Base-by-base conservation (phyloP, 2,113 vertebrate genomes). In the Daphoenositta chrysoptera region DNA sequence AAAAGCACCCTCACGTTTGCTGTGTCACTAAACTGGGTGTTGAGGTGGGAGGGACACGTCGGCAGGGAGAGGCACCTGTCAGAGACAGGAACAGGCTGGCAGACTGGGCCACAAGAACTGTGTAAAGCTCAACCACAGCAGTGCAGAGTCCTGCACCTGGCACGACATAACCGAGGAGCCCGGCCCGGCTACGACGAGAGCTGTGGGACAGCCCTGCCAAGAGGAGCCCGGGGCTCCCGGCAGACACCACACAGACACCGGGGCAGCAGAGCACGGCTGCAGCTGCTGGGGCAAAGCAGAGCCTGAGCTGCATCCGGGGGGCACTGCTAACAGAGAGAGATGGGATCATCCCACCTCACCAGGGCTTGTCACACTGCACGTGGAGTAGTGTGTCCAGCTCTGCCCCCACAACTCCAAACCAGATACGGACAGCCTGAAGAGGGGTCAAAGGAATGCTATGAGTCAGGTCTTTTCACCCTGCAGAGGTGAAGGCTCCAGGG, bases 11-110 rank as follows among this genome's bases (percentile, higher is more conserved):
- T 63, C 48, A 45, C 1, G 0, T 63, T 37, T 72, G 56, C 22
- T 27, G 33, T 22, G 22, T 64, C 68, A 27, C 27, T 83, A 6
- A 63, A 63, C 28, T 22, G n/a, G 40, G 10, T 56, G 23, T 28
- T 13, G 18, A 64, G 22, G 18, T 13, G 33, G n/a, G n/a, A n/a
- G n/a, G n/a, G 33, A 53, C 68, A 27, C 0, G 0, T 7, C 2
- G 13, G 33, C 39, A 83, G 21, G 33, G 18, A 54, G 17, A 53
- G 68, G 14, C 39, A 45, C 22, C 48, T 72, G 39, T 11, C 68
- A 63, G 20, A 35, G 26, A 50, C 3, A 8, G 4, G 4, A 20
- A 31, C 24, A 26, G 44, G 61, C 35, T 77, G 22, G 9, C 50
- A 68, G 31, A 28, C 19, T 6, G 7, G 39, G 54, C 15, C 45